Evolutionary conservation across 2,888 invertebrate genomes (phyloP).

Genomic region (Andricus quercusramuli): DNA sequence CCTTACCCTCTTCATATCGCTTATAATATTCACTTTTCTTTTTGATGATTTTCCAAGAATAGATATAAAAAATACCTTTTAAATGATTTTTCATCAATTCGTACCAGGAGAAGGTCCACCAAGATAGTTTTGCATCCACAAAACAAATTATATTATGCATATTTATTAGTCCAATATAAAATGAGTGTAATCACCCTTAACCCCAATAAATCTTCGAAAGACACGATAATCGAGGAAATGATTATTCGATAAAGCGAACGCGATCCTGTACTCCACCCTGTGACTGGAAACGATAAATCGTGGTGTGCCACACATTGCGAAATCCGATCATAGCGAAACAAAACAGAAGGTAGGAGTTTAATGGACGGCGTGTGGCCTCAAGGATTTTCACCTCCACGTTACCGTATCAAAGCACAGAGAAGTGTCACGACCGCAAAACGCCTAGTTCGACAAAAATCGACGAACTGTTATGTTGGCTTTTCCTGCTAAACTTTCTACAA

Average conservation of each 20-base stretch:
- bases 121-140: background rate
- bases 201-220: constrained; percentile 25
- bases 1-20: too few relatives aligned
- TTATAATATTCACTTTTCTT: too few relatives aligned
- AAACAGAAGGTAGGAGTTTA: constrained; percentile 53
- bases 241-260: background rate
- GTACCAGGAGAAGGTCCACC: background rate
- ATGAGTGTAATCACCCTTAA: background rate
- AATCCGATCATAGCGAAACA: constrained; percentile 47
- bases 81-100: too few relatives aligned
- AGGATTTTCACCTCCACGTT: constrained; percentile 56
- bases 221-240: constrained; percentile 27
- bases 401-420: constrained; percentile 53
- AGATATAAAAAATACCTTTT: too few relatives aligned
- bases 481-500: constrained; percentile 56
- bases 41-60: too few relatives aligned
- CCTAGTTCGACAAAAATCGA: constrained; percentile 51
- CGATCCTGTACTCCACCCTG: constrained; percentile 48
- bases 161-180: constrained; percentile 10
- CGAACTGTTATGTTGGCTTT: constrained; percentile 49
- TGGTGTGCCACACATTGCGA: constrained; percentile 53
- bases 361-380: constrained; percentile 55
- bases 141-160: background rate
- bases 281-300: constrained; percentile 52
- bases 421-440: constrained; percentile 60